Evolutionary conservation across 2,888 invertebrate species (phyloP).

Genomic region (Chrysomela aeneicollis): DNA sequence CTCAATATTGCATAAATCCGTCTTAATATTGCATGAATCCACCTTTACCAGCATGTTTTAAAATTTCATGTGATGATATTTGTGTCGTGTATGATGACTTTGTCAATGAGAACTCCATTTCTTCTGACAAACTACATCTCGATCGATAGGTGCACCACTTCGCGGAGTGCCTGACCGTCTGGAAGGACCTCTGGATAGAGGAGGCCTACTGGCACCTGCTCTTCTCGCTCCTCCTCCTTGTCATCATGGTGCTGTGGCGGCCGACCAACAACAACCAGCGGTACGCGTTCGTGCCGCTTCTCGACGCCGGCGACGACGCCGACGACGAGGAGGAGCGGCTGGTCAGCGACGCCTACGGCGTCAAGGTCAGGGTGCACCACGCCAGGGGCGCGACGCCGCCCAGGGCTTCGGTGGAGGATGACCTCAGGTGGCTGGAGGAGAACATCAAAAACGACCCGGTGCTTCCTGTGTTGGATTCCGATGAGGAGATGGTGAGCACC

Average conservation of each 20-base stretch:
- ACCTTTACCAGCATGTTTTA: too few relatives aligned
- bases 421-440: slow-evolving; percentile 92
- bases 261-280: slow-evolving; percentile 96
- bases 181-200: slow-evolving; percentile 94
- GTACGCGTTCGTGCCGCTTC: slow-evolving; percentile 90
- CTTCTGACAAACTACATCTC: too few relatives aligned
- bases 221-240: slow-evolving; percentile 85
- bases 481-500: slow-evolving; percentile 85
- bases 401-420: slow-evolving; percentile 72
- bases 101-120: too few relatives aligned
- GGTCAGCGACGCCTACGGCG: slow-evolving; percentile 86
- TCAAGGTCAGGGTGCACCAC: slow-evolving; percentile 71
- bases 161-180: slow-evolving; percentile 80
- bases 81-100: too few relatives aligned
- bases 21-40: too few relatives aligned
- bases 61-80: too few relatives aligned
- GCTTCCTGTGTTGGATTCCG: slow-evolving; percentile 75
- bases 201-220: slow-evolving; percentile 95
- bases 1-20: too few relatives aligned
- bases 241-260: slow-evolving; percentile 95
- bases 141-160: slow-evolving; percentile 69
- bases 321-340: slow-evolving; percentile 86
- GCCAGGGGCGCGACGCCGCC: slow-evolving; percentile 59
- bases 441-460: slow-evolving; percentile 83
- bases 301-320: slow-evolving; percentile 80